phyloP scores from a whole-genome alignment of 2,113 vertebrate species.

The Apeltes quadracus region DNA sequence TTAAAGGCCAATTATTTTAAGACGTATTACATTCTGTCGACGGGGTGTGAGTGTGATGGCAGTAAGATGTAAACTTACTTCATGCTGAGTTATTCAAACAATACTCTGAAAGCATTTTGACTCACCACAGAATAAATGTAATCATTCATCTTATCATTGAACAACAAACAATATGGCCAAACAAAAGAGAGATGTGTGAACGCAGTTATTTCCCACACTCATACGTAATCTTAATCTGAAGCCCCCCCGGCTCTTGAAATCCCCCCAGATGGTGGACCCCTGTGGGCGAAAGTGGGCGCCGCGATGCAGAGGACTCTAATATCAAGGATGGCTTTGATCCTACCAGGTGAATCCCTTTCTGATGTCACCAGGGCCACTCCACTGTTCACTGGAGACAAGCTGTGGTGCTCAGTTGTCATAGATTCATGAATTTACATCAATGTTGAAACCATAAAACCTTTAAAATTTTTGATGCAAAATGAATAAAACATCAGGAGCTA shows the following conservation, averaged over 20 bases:
- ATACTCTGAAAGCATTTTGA: neutral
- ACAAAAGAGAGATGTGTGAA: neutral
- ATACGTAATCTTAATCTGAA: conserved; percentile 32
- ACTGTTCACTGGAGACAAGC: conserved; percentile 24
- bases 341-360: conserved; percentile 51
- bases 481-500: neutral
- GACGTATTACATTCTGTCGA: conserved; percentile 1
- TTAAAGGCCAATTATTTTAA: conserved; percentile 5
- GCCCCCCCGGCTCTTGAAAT: conserved; percentile 18
- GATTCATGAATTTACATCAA: neutral
- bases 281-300: conserved; percentile 28
- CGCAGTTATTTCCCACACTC: conserved; percentile 2
- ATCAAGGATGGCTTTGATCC: conserved; percentile 56
- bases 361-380: conserved; percentile 43
- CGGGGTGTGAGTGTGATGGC: neutral
- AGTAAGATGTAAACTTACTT: neutral
- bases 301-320: conserved; percentile 33
- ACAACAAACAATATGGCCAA: neutral
- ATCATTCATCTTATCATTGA: neutral
- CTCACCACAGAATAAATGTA: neutral
- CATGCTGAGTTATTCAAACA: too few species aligned
- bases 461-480: neutral
- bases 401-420: neutral
- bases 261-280: conserved; percentile 32
- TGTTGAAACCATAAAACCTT: neutral